These are phyloP conservation scores for Drosophila suboccidentalis DNA, from an alignment of 2,888 invertebrate genomes.

Conservation along the genomic window DNA sequence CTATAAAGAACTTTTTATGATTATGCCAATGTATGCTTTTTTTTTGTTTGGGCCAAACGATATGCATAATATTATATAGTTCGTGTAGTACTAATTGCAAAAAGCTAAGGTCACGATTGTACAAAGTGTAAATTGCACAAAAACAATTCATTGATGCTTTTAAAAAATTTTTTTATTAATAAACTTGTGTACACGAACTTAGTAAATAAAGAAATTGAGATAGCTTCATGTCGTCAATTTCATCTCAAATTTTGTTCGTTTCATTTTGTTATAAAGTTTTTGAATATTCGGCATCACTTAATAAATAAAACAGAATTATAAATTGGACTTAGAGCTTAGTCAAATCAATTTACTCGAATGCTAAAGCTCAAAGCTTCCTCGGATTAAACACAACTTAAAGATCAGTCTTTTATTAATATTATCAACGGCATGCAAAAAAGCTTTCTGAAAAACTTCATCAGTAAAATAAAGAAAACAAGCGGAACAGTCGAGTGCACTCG, in stretches of 20 bases:
- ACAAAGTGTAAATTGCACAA: conserved; percentile 19
- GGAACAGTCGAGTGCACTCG: no score
- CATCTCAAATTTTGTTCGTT: no score
- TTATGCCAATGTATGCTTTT: background rate
- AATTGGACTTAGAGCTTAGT: no score
- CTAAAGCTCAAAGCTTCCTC: background rate
- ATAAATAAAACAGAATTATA: no score
- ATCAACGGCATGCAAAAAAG: background rate
- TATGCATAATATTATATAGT: conserved; percentile 1
- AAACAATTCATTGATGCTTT: background rate
- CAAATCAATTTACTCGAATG: no score
- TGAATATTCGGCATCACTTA: no score
- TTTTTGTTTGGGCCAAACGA: background rate
- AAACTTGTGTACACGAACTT: no score
- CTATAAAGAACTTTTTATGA: conserved; percentile 9
- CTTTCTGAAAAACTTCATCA: no score
- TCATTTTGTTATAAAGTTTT: no score
- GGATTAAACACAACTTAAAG: background rate
- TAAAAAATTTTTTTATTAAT: background rate
- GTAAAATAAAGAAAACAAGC: no score
- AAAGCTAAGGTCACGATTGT: conserved; percentile 12
- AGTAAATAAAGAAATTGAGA: background rate
- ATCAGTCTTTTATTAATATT: background rate
- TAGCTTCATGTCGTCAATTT: no score
- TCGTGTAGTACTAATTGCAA: conserved; percentile 1